These are phyloP conservation scores for Halichoeres trimaculatus DNA, from an alignment of 2,113 vertebrate species.

Conservation along the genomic window DNA sequence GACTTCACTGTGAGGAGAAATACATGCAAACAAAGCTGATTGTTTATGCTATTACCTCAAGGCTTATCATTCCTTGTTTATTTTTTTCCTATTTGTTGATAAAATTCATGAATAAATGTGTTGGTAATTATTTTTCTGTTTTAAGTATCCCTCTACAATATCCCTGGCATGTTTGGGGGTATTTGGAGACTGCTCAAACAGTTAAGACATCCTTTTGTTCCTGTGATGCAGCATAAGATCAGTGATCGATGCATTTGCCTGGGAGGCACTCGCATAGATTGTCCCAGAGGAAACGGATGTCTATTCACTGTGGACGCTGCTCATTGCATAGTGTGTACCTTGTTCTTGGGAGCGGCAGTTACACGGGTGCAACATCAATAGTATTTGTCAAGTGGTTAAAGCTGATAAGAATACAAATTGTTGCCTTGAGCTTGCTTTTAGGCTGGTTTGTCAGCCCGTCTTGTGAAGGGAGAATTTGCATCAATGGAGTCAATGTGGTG, in stretches of 20 bases:
- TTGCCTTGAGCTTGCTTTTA: constrained; percentile 67
- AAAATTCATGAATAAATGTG: too few relatives aligned
- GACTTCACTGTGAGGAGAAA: background rate
- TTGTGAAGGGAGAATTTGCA: constrained; percentile 50
- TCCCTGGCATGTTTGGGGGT: background rate
- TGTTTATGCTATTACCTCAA: background rate
- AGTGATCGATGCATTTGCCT: constrained; percentile 38
- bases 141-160: constrained; percentile 18
- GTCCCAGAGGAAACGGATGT: constrained; percentile 42
- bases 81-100: too few relatives aligned
- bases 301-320: constrained; percentile 37
- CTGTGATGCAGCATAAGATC: constrained; percentile 12
- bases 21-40: constrained; percentile 16
- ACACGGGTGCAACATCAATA: constrained; percentile 67
- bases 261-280: constrained; percentile 20
- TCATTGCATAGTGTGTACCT: constrained; percentile 15
- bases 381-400: constrained; percentile 69
- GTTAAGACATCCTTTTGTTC: constrained; percentile 24
- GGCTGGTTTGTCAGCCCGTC: constrained; percentile 56
- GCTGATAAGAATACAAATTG: constrained; percentile 74
- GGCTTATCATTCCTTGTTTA: background rate
- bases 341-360: constrained; percentile 46
- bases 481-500: constrained; percentile 50
- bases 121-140: too few relatives aligned
- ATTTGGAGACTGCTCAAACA: background rate